phyloP scores from a whole-genome alignment of 2,888 invertebrate species.

The Leucophora obtusa region DNA sequence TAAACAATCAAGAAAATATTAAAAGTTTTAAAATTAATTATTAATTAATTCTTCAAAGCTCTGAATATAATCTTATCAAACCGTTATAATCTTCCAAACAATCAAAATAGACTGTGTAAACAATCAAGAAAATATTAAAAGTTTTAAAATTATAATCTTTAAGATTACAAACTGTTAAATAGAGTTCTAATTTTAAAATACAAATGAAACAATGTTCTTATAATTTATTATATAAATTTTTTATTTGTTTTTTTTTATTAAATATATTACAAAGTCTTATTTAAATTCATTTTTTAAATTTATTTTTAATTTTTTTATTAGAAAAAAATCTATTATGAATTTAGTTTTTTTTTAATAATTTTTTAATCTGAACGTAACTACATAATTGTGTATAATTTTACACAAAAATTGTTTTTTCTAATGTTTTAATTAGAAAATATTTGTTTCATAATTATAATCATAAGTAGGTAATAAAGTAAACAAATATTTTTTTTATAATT shows the following conservation, averaged over 20 bases:
- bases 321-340: slow-evolving; percentile 56
- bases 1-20: no score
- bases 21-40: no score
- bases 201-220: slow-evolving; percentile 20
- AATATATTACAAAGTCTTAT: slow-evolving; percentile 66
- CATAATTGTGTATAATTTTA: slow-evolving; percentile 43
- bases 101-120: no score
- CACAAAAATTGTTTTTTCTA: slow-evolving; percentile 41
- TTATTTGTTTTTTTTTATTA: slow-evolving; percentile 45
- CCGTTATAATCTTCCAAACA: no score
- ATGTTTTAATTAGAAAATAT: slow-evolving; percentile 44
- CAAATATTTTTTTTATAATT: slow-evolving; percentile 41
- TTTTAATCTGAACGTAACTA: slow-evolving; percentile 59
- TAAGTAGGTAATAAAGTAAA: slow-evolving; percentile 42
- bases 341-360: slow-evolving; percentile 36
- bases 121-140: no score
- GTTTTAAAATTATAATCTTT: no score
- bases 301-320: slow-evolving; percentile 45
- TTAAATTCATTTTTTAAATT: slow-evolving; percentile 54
- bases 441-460: slow-evolving; percentile 29
- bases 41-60: no score
- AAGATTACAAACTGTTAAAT: no score
- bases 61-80: no score
- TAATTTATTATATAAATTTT: slow-evolving; percentile 62
- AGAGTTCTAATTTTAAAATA: no score